Evolutionary conservation across 2,888 invertebrate genomes (phyloP), one percentile per base, ranked within the genome.

Genomic region (Xylota sylvarum): DNA sequence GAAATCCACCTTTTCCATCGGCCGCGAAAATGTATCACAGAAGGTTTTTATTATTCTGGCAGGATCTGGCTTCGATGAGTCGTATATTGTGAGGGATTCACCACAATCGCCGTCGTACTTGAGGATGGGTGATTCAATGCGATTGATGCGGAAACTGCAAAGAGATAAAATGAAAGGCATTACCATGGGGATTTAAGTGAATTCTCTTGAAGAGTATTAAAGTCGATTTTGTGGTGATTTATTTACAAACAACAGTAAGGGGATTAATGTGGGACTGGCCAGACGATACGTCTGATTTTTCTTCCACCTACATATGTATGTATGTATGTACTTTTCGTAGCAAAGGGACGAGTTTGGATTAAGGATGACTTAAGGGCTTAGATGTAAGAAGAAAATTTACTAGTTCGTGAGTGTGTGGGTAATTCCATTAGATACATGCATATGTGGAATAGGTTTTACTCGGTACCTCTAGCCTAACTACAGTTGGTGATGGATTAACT

Each of bases 1-100:
- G 89, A 98, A 98, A 91, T 98, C 97, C 89, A 97, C 96, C 90
- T 97, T 98, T 92, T 98, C 97, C 96, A 97, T 97, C 0, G 97
- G 97, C 88, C 97, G 95, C 37, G 97, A 97, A 93, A 97, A 97
- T 4, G 98, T 98, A 92, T 98, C 98, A 92, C 98, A 98, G 93
- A 98, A 98, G 0, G 97, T 98, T 92, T 98, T 98, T 90, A 98
- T 97, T 89, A 98, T 97, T 88, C 95, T 95, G 0, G 97, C 97
- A 88, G 97, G 97, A 90, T 98, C 97, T 4, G 97, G 96, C 93
- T 96, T 95, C 30, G 96, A 95, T 0, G 97, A 96, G 90, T 98
- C 98, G 91, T 98, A 98, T 4, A 98, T 94, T 0, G 98, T 98
- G 32, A 98, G 93, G 3, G 97, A 97, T 90, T 98, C 98, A 0